A percentile compares a stretch with the other conserved stretches of the same genome.
Conservation (phyloP, 2,888 invertebrate species). For the Athalia circularis region DNA sequence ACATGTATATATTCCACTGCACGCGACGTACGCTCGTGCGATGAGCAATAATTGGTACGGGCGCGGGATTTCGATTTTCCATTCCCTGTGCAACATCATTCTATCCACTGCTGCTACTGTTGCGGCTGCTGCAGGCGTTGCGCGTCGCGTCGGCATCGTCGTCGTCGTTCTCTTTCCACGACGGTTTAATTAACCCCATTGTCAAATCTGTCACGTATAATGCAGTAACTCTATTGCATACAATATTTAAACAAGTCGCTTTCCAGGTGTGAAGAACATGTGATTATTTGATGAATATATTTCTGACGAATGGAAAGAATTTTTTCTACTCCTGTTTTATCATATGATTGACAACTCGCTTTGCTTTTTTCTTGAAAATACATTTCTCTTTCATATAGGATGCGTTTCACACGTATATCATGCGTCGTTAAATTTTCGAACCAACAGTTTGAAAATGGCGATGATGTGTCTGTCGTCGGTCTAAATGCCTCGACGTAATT, state of each 20-base stretch:
- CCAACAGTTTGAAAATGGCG: constrained; percentile 4
- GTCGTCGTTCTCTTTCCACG: background rate
- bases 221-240: constrained; percentile 20
- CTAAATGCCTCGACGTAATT: constrained; percentile 22
- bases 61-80: too few species aligned
- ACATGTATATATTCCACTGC: too few species aligned
- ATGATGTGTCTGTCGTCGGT: background rate
- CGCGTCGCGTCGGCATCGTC: constrained; percentile 38
- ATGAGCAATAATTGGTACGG: too few species aligned
- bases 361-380: background rate
- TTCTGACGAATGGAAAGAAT: background rate
- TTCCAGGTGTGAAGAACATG: background rate
- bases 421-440: background rate
- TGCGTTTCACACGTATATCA: background rate
- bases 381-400: background rate
- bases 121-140: too few species aligned
- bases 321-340: background rate
- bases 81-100: too few species aligned
- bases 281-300: background rate
- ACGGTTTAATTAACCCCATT: constrained; percentile 39
- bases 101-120: too few species aligned
- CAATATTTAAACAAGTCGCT: constrained; percentile 29
- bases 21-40: too few species aligned
- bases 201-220: constrained; percentile 31
- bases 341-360: background rate